Percentiles rank a stretch among this genome's conserved stretches.
phyloP scores from a whole-genome alignment of 1,140 invertebrate genomes.

The Temnothorax nylanderi region DNA sequence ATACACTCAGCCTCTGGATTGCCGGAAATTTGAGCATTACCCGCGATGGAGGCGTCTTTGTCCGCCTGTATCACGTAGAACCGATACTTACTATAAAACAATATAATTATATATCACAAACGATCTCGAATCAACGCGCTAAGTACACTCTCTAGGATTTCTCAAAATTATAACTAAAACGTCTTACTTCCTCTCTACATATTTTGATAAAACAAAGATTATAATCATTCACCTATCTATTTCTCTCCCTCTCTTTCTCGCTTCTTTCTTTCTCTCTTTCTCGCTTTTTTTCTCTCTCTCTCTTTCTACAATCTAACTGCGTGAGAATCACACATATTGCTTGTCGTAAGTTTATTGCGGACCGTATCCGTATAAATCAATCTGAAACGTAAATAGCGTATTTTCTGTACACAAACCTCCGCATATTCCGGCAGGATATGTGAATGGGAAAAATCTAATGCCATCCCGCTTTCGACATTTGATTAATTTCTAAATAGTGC shows the following conservation, averaged over 20 bases:
- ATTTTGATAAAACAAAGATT: slow-evolving; percentile 18
- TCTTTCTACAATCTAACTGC: slow-evolving; percentile 44
- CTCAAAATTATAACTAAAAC: slow-evolving; percentile 23
- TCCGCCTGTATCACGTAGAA: neutral
- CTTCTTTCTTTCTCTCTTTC: neutral
- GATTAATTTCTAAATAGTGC: slow-evolving; percentile 31
- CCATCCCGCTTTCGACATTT: neutral
- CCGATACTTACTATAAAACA: slow-evolving; percentile 16
- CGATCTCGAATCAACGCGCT: slow-evolving; percentile 33
- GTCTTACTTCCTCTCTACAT: neutral
- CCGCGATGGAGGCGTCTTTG: neutral
- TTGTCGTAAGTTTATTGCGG: slow-evolving; percentile 53
- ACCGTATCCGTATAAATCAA: slow-evolving; percentile 23
- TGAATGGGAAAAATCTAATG: slow-evolving; percentile 27
- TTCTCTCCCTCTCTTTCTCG: neutral
- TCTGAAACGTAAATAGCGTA: slow-evolving; percentile 41
- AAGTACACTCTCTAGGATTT: slow-evolving; percentile 28
- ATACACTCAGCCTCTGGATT: slow-evolving; percentile 20
- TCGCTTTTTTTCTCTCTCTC: neutral
- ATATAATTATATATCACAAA: slow-evolving; percentile 52
- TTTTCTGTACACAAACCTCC: slow-evolving; percentile 38
- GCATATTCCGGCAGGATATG: slow-evolving; percentile 44
- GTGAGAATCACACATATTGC: slow-evolving; percentile 49
- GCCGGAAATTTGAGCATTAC: slow-evolving; percentile 45
- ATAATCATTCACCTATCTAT: slow-evolving; percentile 12